phyloP scores from a whole-genome alignment of 2,113 vertebrate species.

The Oenanthe oenanthe region DNA sequence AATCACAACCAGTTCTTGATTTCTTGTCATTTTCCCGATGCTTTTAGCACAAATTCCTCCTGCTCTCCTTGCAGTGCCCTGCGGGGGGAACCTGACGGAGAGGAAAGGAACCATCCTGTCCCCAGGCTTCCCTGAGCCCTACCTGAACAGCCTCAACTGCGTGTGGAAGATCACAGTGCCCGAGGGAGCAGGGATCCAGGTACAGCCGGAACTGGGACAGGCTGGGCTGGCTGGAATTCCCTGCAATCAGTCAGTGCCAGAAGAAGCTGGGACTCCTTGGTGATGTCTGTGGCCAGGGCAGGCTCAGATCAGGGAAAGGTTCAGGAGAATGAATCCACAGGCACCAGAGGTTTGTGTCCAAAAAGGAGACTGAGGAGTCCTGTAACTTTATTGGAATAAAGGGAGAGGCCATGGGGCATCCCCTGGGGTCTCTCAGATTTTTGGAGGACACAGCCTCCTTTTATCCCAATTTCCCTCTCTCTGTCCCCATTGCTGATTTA shows the following conservation, averaged over 20 bases:
- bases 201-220: not conserved
- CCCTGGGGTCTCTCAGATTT: too few species aligned
- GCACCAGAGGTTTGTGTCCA: too few species aligned
- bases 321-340: not conserved
- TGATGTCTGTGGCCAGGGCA: not conserved
- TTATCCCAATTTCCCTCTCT: too few species aligned
- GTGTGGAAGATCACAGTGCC: constrained; percentile 97
- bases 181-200: constrained; percentile 97
- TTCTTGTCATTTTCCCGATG: not conserved
- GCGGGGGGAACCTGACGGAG: constrained; percentile 93
- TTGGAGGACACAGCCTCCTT: too few species aligned
- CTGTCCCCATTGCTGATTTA: too few species aligned
- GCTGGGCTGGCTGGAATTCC: not conserved
- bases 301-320: not conserved
- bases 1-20: not conserved
- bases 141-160: constrained; percentile 97
- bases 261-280: not conserved
- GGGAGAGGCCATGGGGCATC: too few species aligned
- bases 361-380: too few species aligned
- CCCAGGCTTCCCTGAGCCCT: constrained; percentile 95
- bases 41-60: not conserved
- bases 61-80: constrained; percentile 81
- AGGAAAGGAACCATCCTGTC: constrained; percentile 94
- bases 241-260: not conserved
- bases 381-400: too few species aligned